Base-by-base conservation (phyloP, 2,797 vertebrate genomes). In the Betta splendens region DNA sequence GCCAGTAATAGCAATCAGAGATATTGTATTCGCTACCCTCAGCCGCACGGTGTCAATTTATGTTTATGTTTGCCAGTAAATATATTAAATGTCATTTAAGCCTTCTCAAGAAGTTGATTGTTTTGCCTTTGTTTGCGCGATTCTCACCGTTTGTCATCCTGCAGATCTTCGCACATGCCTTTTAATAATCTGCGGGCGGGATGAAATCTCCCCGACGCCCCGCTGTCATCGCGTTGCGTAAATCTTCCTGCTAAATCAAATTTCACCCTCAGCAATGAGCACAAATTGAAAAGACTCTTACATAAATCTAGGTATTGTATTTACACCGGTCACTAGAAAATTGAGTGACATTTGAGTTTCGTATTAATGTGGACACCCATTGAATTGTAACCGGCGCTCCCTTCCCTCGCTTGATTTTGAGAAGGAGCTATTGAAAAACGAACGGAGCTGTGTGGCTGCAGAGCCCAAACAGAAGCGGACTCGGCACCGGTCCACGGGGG, bases 61-160 rank as follows among this genome's bases (percentile, higher is more conserved):
- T 89, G 89, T 91, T 90, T 89, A 81, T 88, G 85, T 90, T 87
- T 88, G 77, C 85, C 80, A 80, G 86, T 88, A 90, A 89, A 91
- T 86, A 86, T 89, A 88, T 89, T 90, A 89, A 91, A 89, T 87
- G 87, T 88, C 77, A 86, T 89, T 92, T 90, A 89, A 87, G 80
- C 69, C 77, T 74, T 79, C 86, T 89, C 79, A 80, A 80, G 83
- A 85, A 88, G 83, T 83, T 84, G 80, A 85, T 89, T 90, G 80
- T 85, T 85, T 87, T 73, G 66, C 75, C 79, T 84, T 82, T 67
- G 68, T 82, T 85, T 25, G 50, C 76, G 64, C 86, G 75, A 54
- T 80, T 69, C 62, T 79, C 15, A 50, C 65, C 58, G 71, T 89
- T 87, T 84, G 80, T 80, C 85, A 83, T 88, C 78, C 76, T 33